A percentile compares a stretch with the other conserved stretches of the same genome.
These are phyloP conservation scores for Tortricodes alternella DNA, from an alignment of 2,888 invertebrate genomes.

Conservation along the genomic window DNA sequence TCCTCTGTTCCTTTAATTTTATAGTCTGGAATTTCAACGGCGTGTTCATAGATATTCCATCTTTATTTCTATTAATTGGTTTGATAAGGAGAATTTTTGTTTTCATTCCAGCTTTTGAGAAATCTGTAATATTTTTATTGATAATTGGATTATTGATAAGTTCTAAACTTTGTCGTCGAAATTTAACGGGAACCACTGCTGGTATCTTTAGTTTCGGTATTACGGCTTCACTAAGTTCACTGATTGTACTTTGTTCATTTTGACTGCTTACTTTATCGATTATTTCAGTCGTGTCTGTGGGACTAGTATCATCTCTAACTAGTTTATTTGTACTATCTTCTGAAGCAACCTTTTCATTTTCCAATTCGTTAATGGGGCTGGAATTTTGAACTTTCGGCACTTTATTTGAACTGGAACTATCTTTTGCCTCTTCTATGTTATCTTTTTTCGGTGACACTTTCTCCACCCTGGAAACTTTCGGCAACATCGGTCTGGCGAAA, in stretches of 20 bases:
- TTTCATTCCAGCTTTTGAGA: conserved; percentile 73
- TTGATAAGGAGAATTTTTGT: conserved; percentile 77
- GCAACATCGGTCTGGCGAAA: conserved; percentile 68
- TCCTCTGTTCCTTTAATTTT: conserved; percentile 85
- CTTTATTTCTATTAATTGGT: conserved; percentile 68
- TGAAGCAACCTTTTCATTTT: conserved; percentile 24
- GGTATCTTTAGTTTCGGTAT: conserved; percentile 50
- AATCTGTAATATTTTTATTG: conserved; percentile 69
- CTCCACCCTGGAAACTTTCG: conserved; percentile 58
- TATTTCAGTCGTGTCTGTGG: conserved; percentile 29
- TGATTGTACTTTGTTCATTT: conserved; percentile 32
- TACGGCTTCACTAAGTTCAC: conserved; percentile 35
- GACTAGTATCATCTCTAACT: conserved; percentile 31
- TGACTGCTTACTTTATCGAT: conserved; percentile 15
- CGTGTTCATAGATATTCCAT: conserved; percentile 51
- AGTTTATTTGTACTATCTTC: conserved; percentile 32
- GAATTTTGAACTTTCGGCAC: conserved; percentile 63
- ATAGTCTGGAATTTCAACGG: conserved; percentile 81
- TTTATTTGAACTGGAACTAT: conserved; percentile 2
- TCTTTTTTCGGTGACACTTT: conserved; percentile 71
- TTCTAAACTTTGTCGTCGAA: conserved; percentile 67
- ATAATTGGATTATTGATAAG: conserved; percentile 71
- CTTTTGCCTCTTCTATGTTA: conserved; percentile 40
- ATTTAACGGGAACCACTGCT: conserved; percentile 62
- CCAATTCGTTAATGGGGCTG: conserved; percentile 89